These are phyloP conservation scores for Morelia viridis DNA, from an alignment of 2,797 vertebrate genomes.

Conservation along the genomic window DNA sequence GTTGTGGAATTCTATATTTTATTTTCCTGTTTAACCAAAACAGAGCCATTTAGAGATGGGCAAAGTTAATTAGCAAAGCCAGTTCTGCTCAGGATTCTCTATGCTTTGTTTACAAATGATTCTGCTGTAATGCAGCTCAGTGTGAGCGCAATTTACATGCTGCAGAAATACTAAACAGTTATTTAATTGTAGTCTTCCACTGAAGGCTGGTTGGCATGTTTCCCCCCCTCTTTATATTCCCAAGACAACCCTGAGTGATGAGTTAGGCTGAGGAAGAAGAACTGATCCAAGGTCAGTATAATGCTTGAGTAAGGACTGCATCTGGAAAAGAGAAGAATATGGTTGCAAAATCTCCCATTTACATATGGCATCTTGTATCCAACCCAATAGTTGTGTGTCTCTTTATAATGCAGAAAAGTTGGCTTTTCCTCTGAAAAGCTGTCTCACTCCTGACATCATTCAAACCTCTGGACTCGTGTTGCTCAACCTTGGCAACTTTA, in stretches of 20 bases:
- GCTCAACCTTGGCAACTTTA: no score
- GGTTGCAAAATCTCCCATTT: not conserved
- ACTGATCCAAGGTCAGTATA: not conserved
- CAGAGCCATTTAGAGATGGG: not conserved
- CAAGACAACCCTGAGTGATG: not conserved
- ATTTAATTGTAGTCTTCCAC: not conserved
- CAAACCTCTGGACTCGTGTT: not conserved
- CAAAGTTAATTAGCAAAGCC: not conserved
- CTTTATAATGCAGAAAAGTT: not conserved
- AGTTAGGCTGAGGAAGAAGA: not conserved
- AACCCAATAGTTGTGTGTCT: not conserved
- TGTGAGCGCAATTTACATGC: not conserved
- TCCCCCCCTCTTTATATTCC: not conserved
- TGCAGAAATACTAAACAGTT: not conserved
- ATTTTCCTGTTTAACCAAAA: slow-evolving; percentile 6
- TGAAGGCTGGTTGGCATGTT: not conserved
- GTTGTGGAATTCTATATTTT: not conserved
- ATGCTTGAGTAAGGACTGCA: not conserved
- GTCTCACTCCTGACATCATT: not conserved
- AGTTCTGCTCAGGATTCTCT: not conserved
- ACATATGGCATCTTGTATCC: not conserved
- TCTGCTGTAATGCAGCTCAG: not conserved
- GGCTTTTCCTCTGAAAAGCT: not conserved
- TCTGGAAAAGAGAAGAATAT: not conserved
- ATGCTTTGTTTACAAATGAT: not conserved